Percentiles rank a stretch among this genome's conserved stretches.
Evolutionary conservation across 1,140 invertebrate species (phyloP).

Genomic region (Drosophila ironensis): DNA sequence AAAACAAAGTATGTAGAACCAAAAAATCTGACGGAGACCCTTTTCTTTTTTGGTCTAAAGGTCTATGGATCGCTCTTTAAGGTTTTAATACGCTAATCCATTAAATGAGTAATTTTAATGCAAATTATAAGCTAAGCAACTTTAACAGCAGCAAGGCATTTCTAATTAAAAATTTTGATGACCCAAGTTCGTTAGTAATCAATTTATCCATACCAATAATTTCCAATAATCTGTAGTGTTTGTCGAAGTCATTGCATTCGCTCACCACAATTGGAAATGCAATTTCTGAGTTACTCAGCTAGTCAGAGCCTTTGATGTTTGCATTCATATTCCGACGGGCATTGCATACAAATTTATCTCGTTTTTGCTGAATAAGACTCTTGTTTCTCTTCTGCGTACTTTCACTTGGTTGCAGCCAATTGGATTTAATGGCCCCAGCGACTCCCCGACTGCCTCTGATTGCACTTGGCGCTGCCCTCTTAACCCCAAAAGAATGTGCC

Average conservation of each 20-base stretch:
- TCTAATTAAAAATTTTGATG: no score
- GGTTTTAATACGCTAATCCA: no score
- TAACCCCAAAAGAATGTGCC: constrained; percentile 56
- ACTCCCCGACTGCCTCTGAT: constrained; percentile 15
- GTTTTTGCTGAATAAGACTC: neutral
- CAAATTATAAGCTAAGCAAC: no score
- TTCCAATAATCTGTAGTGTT: no score
- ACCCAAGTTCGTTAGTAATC: no score
- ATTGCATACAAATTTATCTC: constrained; percentile 8
- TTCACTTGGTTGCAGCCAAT: constrained; percentile 61
- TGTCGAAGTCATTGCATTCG: neutral
- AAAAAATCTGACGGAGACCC: no score
- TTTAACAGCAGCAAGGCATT: no score
- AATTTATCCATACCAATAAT: no score
- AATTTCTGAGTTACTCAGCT: constrained; percentile 28
- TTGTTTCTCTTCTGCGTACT: constrained; percentile 42
- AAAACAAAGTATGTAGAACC: no score
- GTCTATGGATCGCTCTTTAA: no score
- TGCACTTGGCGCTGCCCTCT: constrained; percentile 44
- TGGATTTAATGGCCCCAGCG: constrained; percentile 43
- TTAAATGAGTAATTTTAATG: no score
- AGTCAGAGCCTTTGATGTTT: constrained; percentile 44
- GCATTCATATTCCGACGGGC: constrained; percentile 1
- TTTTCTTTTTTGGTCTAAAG: no score
- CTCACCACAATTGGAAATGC: neutral